Conservation (phyloP, 2,888 invertebrate species). For the Drosophila leonis region DNA sequence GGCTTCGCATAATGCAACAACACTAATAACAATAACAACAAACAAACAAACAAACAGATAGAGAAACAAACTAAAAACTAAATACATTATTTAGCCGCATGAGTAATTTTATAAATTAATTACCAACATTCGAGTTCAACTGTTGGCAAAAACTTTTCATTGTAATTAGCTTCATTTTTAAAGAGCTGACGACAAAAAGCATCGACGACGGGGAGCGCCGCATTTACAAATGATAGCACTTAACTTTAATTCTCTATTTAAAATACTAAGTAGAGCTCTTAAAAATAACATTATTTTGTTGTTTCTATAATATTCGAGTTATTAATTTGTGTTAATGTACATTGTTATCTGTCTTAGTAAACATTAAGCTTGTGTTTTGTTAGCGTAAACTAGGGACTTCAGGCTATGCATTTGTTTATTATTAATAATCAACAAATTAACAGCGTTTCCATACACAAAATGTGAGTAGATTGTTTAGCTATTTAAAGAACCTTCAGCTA, state of each 20-base stretch:
- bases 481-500: too few relatives aligned
- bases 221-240: constrained; percentile 5
- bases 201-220: not conserved
- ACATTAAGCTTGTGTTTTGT: not conserved
- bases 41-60: constrained; percentile 6
- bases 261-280: not conserved
- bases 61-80: constrained; percentile 48
- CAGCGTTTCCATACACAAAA: not conserved
- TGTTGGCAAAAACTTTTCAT: constrained; percentile 43
- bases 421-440: not conserved
- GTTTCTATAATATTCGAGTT: not conserved
- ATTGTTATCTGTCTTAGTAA: not conserved
- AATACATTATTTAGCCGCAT: constrained; percentile 71
- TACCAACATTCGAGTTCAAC: constrained; percentile 49
- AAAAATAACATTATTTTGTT: not conserved
- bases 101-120: constrained; percentile 68
- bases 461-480: too few relatives aligned
- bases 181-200: not conserved
- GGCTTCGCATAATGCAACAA: constrained; percentile 21
- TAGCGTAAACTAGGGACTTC: not conserved
- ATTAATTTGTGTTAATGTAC: not conserved
- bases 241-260: constrained; percentile 3
- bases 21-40: not conserved
- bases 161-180: constrained; percentile 54
- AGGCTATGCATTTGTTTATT: not conserved